Evolutionary conservation across 2,113 vertebrate genomes (phyloP).

Genomic region (Erythrocercus mccallii): DNA sequence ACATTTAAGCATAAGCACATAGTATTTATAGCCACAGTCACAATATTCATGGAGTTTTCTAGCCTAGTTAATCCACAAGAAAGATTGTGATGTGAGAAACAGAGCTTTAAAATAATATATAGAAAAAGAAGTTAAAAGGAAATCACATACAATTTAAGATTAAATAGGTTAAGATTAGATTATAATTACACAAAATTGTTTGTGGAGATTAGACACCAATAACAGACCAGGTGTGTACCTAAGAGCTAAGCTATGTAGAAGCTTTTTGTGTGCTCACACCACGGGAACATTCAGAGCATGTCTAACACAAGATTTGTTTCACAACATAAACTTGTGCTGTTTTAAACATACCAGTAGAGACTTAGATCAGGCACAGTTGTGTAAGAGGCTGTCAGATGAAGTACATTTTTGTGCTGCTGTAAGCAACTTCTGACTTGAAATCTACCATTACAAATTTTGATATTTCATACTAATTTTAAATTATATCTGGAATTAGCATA

Average conservation of each 20-base stretch:
- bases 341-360: not conserved
- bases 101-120: not conserved
- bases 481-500: not conserved
- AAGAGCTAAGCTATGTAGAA: not conserved
- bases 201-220: not conserved
- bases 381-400: not conserved
- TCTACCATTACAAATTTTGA: not conserved
- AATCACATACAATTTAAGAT: not conserved
- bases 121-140: not conserved
- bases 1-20: not conserved
- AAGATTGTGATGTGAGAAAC: not conserved
- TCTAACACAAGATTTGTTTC: conserved; percentile 31
- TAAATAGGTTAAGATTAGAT: not conserved
- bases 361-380: not conserved
- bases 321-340: conserved; percentile 8
- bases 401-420: not conserved
- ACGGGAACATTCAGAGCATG: not conserved
- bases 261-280: not conserved
- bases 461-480: not conserved
- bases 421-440: not conserved
- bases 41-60: not conserved
- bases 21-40: not conserved
- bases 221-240: not conserved
- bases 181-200: not conserved
- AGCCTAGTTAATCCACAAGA: not conserved